Evolutionary conservation across 1,140 invertebrate species (phyloP).

Genomic region (Oscheius sp.): DNA sequence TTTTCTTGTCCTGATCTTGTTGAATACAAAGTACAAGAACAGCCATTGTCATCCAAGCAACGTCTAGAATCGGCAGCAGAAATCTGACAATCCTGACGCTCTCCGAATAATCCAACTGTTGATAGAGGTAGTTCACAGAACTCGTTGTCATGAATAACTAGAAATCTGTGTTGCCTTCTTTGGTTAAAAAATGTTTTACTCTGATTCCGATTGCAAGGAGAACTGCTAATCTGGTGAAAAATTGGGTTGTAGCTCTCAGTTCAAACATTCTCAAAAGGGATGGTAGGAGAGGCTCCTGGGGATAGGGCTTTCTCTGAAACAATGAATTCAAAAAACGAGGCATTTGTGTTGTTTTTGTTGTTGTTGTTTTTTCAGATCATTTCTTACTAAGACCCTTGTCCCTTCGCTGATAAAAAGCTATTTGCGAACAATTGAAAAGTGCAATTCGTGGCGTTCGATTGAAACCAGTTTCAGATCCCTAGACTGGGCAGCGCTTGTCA

Average conservation of each 20-base stretch:
- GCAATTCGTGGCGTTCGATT: no score
- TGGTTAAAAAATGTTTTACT: not conserved
- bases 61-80: not conserved
- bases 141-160: not conserved
- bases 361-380: no score
- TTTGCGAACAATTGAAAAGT: no score
- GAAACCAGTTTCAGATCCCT: not conserved
- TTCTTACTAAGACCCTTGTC: no score
- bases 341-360: no score
- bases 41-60: not conserved
- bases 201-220: not conserved
- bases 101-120: not conserved
- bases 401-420: no score
- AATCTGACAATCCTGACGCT: not conserved
- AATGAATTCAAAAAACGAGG: no score
- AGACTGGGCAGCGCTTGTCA: no score
- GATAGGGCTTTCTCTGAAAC: not conserved
- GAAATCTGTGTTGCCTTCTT: not conserved
- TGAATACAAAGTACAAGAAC: not conserved
- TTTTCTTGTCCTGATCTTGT: not conserved
- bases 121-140: not conserved
- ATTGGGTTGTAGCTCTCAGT: not conserved
- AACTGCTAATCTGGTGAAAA: not conserved
- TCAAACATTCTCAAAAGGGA: not conserved
- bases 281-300: not conserved